Percentiles rank a stretch among this genome's conserved stretches.
phyloP scores from a whole-genome alignment of 2,797 vertebrate genomes.

The Periparus ater region DNA sequence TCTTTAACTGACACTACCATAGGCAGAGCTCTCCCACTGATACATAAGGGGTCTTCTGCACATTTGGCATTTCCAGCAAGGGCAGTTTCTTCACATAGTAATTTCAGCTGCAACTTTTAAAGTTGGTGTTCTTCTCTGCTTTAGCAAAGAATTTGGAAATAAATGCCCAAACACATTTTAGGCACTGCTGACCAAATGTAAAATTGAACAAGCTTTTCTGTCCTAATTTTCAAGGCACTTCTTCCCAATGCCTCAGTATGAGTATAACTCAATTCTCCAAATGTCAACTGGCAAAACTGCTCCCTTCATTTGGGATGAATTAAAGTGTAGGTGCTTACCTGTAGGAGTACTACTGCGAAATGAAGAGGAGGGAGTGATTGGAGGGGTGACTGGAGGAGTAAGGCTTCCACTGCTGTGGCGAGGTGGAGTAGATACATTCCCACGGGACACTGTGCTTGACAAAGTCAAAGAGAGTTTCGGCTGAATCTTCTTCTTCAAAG shows the following conservation, averaged over 20 bases:
- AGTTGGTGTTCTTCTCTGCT: neutral
- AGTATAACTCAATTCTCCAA: neutral
- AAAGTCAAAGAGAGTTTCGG: slow-evolving; percentile 92
- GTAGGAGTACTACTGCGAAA: slow-evolving; percentile 97
- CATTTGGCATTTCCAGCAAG: neutral
- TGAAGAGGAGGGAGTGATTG: slow-evolving; percentile 96
- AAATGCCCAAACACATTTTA: neutral
- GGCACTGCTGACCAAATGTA: neutral
- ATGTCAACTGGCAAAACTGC: neutral
- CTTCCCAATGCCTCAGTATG: neutral
- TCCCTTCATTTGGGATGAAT: neutral
- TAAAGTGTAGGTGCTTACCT: slow-evolving; percentile 76
- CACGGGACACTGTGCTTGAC: slow-evolving; percentile 87
- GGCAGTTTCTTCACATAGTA: neutral
- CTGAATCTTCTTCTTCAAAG: slow-evolving; percentile 93
- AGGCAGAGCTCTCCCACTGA: neutral
- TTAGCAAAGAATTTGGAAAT: neutral
- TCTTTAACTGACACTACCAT: neutral
- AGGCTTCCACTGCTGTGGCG: slow-evolving; percentile 96
- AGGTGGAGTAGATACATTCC: slow-evolving; percentile 90
- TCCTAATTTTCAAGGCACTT: neutral
- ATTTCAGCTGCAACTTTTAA: neutral
- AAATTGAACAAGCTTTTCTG: neutral
- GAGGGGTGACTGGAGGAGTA: slow-evolving; percentile 96
- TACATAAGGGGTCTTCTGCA: neutral